Base-by-base conservation (phyloP, 2,113 vertebrate genomes). In the Pavo muticus region DNA sequence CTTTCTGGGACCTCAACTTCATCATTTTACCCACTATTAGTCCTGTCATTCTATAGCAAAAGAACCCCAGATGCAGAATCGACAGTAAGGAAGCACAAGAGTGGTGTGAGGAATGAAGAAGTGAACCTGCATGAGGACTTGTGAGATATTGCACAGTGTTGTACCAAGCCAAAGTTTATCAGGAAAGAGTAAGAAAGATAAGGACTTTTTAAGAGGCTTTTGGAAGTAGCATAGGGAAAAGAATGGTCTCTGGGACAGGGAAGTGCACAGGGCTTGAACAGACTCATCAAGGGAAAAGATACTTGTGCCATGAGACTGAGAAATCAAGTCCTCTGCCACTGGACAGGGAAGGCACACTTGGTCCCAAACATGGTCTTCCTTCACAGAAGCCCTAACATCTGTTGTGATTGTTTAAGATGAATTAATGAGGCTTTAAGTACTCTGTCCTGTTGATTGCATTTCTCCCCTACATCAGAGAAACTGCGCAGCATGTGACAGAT, bases 401-500 rank as follows among this genome's bases (percentile, higher is more conserved):
- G 12, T 30, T 50, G 17, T 16, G 39, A 15, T 30, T 5, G 8
- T 56, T 88, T 45, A 63, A 67, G 29, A 11, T 35, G n/a, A 21
- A 48, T 83, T 86, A 9, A 32, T 1, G 4, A 40, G 11, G 23
- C 25, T 30, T 29, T 56, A 39, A 16, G 39, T 8, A 9, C 11
- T 64, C 37, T 48, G 30, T 54, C 13, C n/a, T 69, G 11, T 17
- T 68, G 48, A 32, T n/a, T 44, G 17, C 2, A 30, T 39, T 80
- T 76, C n/a, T 72, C 47, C 54, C 7, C 19, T 59, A 18, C 12
- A 18, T 19, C n/a, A 71, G 50, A 32, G 37, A 67, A 52, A n/a
- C 9, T 12, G 6, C 25, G 27, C 14, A 77, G 35, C 0, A 0
- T 0, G 1, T 52, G 57, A 14, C 0, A 11, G 7, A 10, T 32